phyloP scores from a whole-genome alignment of 2,113 vertebrate species.

The Cyanoramphus novaezelandiae region DNA sequence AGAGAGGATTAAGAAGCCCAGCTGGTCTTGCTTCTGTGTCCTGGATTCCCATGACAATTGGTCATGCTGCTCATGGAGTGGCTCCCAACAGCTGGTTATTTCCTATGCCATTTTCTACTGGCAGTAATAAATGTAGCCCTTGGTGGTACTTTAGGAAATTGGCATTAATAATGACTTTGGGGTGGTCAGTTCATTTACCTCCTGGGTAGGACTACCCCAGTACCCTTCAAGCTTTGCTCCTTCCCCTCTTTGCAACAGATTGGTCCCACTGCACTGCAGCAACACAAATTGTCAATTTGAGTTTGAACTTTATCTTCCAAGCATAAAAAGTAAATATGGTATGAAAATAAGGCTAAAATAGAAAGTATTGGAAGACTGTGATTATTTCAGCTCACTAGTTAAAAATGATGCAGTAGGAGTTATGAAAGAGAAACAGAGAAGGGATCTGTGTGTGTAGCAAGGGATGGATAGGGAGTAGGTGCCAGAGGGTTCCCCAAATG shows the following conservation, averaged over 20 bases:
- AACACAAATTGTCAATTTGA: neutral
- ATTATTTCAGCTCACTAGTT: neutral
- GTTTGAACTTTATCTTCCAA: neutral
- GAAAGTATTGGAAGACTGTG: neutral
- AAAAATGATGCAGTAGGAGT: neutral
- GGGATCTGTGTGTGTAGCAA: neutral
- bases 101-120: neutral
- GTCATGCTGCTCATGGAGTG: neutral
- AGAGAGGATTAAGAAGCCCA: conserved; percentile 33
- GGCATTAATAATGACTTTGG: conserved; percentile 14
- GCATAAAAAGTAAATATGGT: neutral
- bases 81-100: conserved; percentile 46
- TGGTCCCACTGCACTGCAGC: neutral
- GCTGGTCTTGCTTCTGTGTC: conserved; percentile 14
- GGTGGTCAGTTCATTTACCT: conserved; percentile 9
- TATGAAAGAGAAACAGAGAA: neutral
- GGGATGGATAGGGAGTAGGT: neutral
- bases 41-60: conserved; percentile 26
- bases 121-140: neutral
- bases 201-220: neutral
- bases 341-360: neutral
- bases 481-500: neutral
- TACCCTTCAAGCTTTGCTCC: neutral
- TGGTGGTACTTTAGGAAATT: neutral
- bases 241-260: neutral